Evolutionary conservation across 2,888 invertebrate species (phyloP).

Genomic region (Papilio protenor): DNA sequence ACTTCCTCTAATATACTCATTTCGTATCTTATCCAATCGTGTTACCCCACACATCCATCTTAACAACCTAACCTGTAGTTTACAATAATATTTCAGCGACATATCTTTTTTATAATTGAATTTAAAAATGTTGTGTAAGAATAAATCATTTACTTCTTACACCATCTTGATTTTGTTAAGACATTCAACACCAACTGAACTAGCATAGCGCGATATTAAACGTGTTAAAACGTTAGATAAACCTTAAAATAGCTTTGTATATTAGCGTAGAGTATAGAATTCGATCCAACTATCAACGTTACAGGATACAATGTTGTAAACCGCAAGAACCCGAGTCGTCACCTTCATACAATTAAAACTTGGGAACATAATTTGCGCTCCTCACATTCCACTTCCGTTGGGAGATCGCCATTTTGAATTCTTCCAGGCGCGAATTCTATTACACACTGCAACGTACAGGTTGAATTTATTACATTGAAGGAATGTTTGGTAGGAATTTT

Average conservation of each 20-base stretch:
- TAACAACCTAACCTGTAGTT: too few relatives aligned
- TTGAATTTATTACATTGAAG: conserved; percentile 20
- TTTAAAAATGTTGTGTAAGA: not conserved
- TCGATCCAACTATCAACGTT: conserved; percentile 21
- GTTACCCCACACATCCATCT: too few relatives aligned
- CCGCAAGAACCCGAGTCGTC: conserved; percentile 20
- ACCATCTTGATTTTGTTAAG: not conserved
- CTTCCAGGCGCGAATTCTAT: conserved; percentile 32
- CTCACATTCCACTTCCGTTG: conserved; percentile 28
- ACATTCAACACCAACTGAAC: not conserved
- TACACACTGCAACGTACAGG: conserved; percentile 20
- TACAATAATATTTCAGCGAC: conserved; percentile 14
- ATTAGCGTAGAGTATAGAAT: conserved; percentile 6
- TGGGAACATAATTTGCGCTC: conserved; percentile 30
- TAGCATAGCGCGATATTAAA: not conserved
- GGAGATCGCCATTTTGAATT: conserved; percentile 37
- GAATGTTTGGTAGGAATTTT: conserved; percentile 16
- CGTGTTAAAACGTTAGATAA: not conserved
- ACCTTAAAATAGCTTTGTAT: not conserved
- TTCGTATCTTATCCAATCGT: too few relatives aligned
- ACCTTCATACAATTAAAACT: conserved; percentile 28
- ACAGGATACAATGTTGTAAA: conserved; percentile 17
- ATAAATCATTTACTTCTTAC: not conserved
- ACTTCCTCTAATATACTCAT: too few relatives aligned
- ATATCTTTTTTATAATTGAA: conserved; percentile 7